Evolutionary conservation across 2,113 vertebrate species (phyloP), one percentile per base, ranked within the genome.

Genomic region (Lampris incognitus): DNA sequence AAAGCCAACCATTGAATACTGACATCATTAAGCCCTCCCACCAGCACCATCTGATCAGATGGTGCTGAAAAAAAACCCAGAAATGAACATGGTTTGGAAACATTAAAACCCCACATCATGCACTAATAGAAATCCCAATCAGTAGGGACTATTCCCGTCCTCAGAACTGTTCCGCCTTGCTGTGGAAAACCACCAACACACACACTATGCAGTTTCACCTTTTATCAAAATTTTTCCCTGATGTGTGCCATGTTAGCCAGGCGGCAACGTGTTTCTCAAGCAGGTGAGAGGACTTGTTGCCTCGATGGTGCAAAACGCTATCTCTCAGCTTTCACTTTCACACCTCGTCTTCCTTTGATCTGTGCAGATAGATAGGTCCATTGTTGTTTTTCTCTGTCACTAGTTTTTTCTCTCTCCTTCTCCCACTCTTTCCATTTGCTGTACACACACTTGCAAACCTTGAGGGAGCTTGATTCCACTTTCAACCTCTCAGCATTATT

Each of bases 401-500:
- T 76, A 69, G 72, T 82, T 75, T 64, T 65, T 52, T 75, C 76
- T 58, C 64, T 50, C 46, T 50, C 48, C 9, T 36, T 37, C 58
- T 37, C 37, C 11, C 38, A 61, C 46, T 39, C 48, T 46, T 7
- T 46, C 44, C 7, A 4, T 46, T 7, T 54, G 49, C 58, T 67
- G 76, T 79, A 69, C 73, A 77, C 82, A 72, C 57, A 48, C 60
- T 51, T 54, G 44, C 69, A 64, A 71, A 48, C 49, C 6, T 42
- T 46, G 67, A 36, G 11, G 56, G 37, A 55, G 78, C 61, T 76
- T 60, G 44, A 72, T 77, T 79, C 61, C 58, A 76, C 76, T 67
- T 67, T 80, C 69, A 66, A 69, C 80, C 78, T 46, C 79, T 91
- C 90, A 91, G 88, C 92, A 79, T 74, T 85, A 82, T 87, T 89